Evolutionary conservation across 2,888 invertebrate species (phyloP).

Genomic region (Philereme vetulata): DNA sequence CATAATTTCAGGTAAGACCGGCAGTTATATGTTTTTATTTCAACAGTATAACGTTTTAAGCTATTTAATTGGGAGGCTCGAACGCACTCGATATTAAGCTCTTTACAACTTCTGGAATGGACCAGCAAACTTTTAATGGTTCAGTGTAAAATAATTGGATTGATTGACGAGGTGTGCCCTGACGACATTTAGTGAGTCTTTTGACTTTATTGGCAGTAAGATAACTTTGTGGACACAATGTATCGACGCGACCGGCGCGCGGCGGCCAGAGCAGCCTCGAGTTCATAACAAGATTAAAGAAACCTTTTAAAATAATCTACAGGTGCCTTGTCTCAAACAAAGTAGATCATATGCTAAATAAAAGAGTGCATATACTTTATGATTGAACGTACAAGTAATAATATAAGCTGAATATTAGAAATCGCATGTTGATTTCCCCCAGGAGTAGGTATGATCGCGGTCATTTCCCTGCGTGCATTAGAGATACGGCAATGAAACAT

Average conservation of each 20-base stretch:
- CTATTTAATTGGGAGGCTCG: constrained; percentile 32
- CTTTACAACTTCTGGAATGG: constrained; percentile 55
- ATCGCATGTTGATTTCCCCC: constrained; percentile 70
- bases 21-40: constrained; percentile 25
- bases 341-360: background rate
- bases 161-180: constrained; percentile 59
- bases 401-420: constrained; percentile 56
- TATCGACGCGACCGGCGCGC: background rate
- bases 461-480: constrained; percentile 58
- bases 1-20: background rate
- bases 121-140: constrained; percentile 65
- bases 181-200: constrained; percentile 51
- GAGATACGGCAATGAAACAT: constrained; percentile 54
- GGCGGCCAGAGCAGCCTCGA: background rate
- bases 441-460: constrained; percentile 63
- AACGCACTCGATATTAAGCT: constrained; percentile 41
- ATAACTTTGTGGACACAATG: constrained; percentile 14
- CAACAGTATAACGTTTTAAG: constrained; percentile 25
- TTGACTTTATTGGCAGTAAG: constrained; percentile 38
- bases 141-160: constrained; percentile 66
- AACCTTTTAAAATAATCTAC: background rate
- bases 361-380: background rate
- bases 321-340: background rate
- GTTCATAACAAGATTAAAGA: constrained; percentile 9
- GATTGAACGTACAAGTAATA: background rate